Evolutionary conservation across 92 coral and sea anemone species (phyloP).

Genomic region (Actinernus sp.): DNA sequence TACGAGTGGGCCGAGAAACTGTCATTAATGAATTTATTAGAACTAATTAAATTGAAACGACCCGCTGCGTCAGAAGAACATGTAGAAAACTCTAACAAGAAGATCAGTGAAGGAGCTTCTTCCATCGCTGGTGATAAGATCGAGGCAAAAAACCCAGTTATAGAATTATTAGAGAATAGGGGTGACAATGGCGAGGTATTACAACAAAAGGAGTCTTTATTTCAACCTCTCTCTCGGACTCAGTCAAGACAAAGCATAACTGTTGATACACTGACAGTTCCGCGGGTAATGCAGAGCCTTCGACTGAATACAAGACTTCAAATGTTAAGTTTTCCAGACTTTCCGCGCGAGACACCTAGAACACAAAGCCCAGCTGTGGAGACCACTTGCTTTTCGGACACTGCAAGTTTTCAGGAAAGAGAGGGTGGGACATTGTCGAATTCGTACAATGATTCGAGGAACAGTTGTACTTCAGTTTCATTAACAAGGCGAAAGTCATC

Average conservation of each 20-base stretch:
- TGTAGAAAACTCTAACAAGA: conserved; percentile 1
- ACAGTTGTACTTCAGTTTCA: conserved; percentile 3
- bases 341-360: not conserved
- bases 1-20: conserved; percentile 76
- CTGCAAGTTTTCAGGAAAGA: not conserved
- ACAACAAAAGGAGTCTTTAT: conserved; percentile 1
- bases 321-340: not conserved
- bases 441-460: too few relatives aligned
- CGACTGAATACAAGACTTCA: not conserved
- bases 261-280: conserved; percentile 18
- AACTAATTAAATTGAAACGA: conserved; percentile 53
- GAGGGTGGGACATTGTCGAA: not conserved
- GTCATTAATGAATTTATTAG: conserved; percentile 54
- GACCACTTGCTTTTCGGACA: not conserved
- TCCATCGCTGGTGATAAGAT: not conserved
- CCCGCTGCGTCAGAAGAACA: conserved; percentile 27
- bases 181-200: not conserved
- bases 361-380: not conserved
- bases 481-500: conserved; percentile 28
- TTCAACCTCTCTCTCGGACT: conserved; percentile 10
- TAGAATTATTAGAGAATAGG: not conserved
- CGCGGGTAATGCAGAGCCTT: conserved; percentile 21
- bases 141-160: not conserved
- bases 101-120: not conserved
- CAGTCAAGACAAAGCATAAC: not conserved